Evolutionary conservation across 1,140 invertebrate species (phyloP), one percentile per base, ranked within the genome.

Genomic region (Dendrolimus kikuchii): DNA sequence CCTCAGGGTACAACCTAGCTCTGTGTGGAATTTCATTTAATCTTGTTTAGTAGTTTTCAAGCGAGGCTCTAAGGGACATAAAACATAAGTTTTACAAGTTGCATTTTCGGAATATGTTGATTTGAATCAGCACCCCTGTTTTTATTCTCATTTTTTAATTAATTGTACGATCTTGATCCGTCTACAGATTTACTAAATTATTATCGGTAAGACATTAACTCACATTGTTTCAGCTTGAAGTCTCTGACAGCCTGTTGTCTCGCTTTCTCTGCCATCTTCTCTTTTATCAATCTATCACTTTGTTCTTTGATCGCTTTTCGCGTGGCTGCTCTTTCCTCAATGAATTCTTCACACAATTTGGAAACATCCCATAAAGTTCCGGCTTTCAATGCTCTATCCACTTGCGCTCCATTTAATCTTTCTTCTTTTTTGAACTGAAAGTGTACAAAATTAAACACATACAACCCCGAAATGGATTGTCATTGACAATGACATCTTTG

Each of bases 391-490:
- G 83, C 83, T 49, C 78, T 83, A 58, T 86, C 83, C 5, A 86
- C 71, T 68, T 77, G 81, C 0, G 66, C 72, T 23, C 66, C 67
- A 57, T 86, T 86, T 6, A 73, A 6, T 9, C 60, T 68, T 42
- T 86, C 83, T 58, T 86, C 83, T 55, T 86, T 86, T 59, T 86
- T 84, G 54, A 86, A 84, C 79, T 86, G 61, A 4, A 58, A 57
- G 42, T 38, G 37, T 47, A 7, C 5, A 10, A 36, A 36, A 7
- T 47, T 38, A 5, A 47, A 5, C 38, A 23, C 23, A 3, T 23
- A 23, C 1, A 23, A 23, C 1, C 23, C 3, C 23, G 23, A 23
- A 23, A 23, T 23, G 23, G 23, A 23, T 23, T 23, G 23, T 23
- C 23, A 23, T 23, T 23, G 1, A 23, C 23, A 23, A 23, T 23